Percentiles rank a stretch among this genome's conserved stretches.
Evolutionary conservation across 2,888 invertebrate genomes (phyloP).

Genomic region (Graphium colonna): DNA sequence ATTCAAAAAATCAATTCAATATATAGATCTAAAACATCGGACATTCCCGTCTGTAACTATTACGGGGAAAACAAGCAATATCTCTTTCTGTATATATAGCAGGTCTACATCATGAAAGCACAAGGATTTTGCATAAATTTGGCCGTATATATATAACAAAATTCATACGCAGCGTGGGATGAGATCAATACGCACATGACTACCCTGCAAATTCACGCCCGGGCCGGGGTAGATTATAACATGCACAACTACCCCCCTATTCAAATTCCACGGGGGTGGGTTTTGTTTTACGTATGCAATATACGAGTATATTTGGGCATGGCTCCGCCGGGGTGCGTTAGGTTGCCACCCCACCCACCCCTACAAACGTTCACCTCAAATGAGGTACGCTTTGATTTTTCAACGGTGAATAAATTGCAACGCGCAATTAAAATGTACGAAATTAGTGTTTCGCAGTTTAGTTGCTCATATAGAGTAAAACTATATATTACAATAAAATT

Average conservation of each 20-base stretch:
- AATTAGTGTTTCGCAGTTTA: not conserved
- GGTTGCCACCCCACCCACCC: slow-evolving; percentile 31
- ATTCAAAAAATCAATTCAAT: too few species aligned
- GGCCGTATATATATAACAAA: not conserved
- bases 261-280: slow-evolving; percentile 49
- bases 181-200: slow-evolving; percentile 45
- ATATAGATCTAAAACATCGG: too few species aligned
- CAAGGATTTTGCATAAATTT: too few species aligned
- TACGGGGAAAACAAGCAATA: too few species aligned
- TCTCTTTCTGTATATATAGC: too few species aligned
- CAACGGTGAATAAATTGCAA: slow-evolving; percentile 48
- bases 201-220: slow-evolving; percentile 40
- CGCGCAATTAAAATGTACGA: slow-evolving; percentile 25
- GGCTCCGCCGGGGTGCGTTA: slow-evolving; percentile 40
- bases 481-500: too few species aligned
- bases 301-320: slow-evolving; percentile 70
- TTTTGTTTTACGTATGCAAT: slow-evolving; percentile 70
- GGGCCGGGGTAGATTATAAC: slow-evolving; percentile 51
- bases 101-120: too few species aligned
- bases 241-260: slow-evolving; percentile 64
- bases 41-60: too few species aligned
- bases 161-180: not conserved
- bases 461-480: too few species aligned
- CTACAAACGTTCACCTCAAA: slow-evolving; percentile 31
- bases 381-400: slow-evolving; percentile 65